Percentiles rank a stretch among this genome's conserved stretches.
Conservation (phyloP, 1,140 invertebrate genomes). For the Bemisia tabaci region DNA sequence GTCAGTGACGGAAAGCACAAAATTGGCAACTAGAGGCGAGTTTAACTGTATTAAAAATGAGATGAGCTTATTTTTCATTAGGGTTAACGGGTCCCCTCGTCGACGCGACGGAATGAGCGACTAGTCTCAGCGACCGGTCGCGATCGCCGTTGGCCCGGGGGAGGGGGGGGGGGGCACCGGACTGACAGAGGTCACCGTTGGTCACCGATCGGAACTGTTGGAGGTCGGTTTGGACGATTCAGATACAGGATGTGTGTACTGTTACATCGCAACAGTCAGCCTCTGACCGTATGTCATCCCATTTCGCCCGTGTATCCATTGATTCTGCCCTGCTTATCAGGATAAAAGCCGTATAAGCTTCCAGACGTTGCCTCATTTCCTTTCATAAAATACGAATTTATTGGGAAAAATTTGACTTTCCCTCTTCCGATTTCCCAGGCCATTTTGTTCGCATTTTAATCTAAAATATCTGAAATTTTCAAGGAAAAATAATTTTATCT, state of each 20-base stretch:
- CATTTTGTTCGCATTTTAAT: no score
- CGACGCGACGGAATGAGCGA: neutral
- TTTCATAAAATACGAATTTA: no score
- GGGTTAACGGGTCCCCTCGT: neutral
- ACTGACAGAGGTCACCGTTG: neutral
- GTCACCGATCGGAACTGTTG: neutral
- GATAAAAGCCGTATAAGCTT: no score
- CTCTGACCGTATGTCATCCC: neutral
- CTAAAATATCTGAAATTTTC: no score
- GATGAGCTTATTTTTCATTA: constrained; percentile 1
- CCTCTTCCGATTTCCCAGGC: no score
- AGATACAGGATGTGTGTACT: no score
- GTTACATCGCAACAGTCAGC: neutral
- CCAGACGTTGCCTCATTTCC: no score
- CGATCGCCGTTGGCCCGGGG: neutral
- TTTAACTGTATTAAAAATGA: neutral
- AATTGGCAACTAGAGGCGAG: neutral
- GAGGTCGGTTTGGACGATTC: neutral
- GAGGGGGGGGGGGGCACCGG: neutral
- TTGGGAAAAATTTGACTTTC: no score
- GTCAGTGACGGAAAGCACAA: no score
- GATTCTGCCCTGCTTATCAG: no score
- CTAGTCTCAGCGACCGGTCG: neutral
- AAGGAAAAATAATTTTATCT: no score
- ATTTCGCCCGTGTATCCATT: neutral